Evolutionary conservation across 2,888 invertebrate species (phyloP), one percentile per base, ranked within the genome.

Genomic region (Cryptops parisi): DNA sequence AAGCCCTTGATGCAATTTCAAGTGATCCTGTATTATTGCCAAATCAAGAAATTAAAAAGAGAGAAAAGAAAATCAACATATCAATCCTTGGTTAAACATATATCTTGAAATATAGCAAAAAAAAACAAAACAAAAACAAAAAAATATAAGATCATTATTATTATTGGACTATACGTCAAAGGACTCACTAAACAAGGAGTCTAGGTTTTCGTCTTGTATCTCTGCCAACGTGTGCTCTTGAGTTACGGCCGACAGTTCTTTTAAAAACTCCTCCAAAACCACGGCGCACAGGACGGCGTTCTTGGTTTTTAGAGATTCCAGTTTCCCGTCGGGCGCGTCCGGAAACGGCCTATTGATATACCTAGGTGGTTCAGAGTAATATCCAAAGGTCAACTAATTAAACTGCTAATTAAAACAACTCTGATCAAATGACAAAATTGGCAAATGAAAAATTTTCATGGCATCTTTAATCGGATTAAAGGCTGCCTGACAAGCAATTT

Each of bases 231-330:
- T 82, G 68, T 97, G 96, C 69, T 97, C 96, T 68, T 93, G 88
- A 58, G 90, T 84, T 54, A 97, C 76, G 15, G 96, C 90, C 0
- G 96, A 87, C 55, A 97, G 72, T 71, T 96, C 94, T 68, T 93
- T 91, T 0, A 93, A 75, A 84, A 97, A 93, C 67, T 97, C 96
- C 64, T 93, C 90, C 56, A 96, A 72, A 45, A 97, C 73, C 4
- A 97, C 84, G 1, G 93, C 90, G 64, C 84, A 84, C 57, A 85
- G 72, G 1, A 85, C 82, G 25, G 62, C 62, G 39, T 60, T 60
- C 50, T 56, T 60, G 3, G 66, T 67, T 59, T 67, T 66, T 5
- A 66, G 49, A 6, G 65, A 60, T 52, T 67, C 66, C 58, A 60
- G 54, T 47, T 59, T 58, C 1, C 59, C 58, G 47, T 62, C 62